A percentile compares a stretch with the other conserved stretches of the same genome.
Evolutionary conservation across 1,140 invertebrate species (phyloP).

Genomic region (Muscidifurax raptorellus): DNA sequence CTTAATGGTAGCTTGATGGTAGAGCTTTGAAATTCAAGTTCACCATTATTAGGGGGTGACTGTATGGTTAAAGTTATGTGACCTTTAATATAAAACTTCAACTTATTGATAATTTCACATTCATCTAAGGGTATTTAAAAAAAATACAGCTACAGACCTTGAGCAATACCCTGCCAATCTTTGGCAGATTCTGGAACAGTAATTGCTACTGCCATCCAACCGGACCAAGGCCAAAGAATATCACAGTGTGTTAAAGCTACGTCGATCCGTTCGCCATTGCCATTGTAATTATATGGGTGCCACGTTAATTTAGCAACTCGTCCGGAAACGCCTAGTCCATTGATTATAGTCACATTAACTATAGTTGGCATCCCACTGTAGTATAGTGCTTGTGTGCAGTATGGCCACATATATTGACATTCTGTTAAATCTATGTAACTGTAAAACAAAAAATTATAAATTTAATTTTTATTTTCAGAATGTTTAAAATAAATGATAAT

Average conservation of each 20-base stretch:
- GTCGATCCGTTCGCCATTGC: constrained; percentile 83
- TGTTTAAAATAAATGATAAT: neutral
- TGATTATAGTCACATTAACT: constrained; percentile 93
- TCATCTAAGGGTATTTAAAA: constrained; percentile 43
- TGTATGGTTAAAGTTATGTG: constrained; percentile 90
- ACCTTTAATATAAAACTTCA: constrained; percentile 75
- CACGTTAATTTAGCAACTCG: constrained; percentile 80
- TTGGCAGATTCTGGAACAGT: constrained; percentile 76
- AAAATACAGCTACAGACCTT: constrained; percentile 61
- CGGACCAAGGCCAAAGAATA: constrained; percentile 97
- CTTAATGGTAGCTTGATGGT: constrained; percentile 86
- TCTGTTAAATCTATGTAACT: constrained; percentile 95
- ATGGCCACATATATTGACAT: constrained; percentile 98
- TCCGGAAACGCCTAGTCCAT: constrained; percentile 92
- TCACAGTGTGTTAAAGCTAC: constrained; percentile 87
- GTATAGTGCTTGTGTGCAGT: constrained; percentile 96
- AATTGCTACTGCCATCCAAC: constrained; percentile 88
- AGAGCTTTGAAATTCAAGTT: constrained; percentile 79
- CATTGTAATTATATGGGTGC: constrained; percentile 89
- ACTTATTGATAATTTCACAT: neutral
- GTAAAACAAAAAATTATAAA: constrained; percentile 33
- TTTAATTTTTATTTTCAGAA: constrained; percentile 5
- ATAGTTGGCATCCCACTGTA: constrained; percentile 90
- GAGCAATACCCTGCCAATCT: constrained; percentile 85
- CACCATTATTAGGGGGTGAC: constrained; percentile 84